These are phyloP conservation scores for Ceratina australensis DNA, from an alignment of 1,140 invertebrate species.

Conservation along the genomic window DNA sequence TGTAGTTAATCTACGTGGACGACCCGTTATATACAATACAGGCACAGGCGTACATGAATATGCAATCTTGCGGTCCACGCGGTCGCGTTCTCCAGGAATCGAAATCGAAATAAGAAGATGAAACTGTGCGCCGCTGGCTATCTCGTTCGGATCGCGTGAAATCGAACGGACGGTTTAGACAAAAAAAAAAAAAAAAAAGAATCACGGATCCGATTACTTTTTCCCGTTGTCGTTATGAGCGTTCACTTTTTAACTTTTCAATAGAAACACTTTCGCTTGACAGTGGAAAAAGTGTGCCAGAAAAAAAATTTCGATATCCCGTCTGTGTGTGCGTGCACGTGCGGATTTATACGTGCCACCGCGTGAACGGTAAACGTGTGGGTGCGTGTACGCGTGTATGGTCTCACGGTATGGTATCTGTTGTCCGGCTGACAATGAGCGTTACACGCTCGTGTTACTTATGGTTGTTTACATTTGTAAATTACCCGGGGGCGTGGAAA, in stretches of 20 bases:
- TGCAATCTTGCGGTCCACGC: conserved; percentile 27
- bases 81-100: conserved; percentile 33
- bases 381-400: not conserved
- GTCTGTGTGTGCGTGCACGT: not conserved
- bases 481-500: conserved; percentile 5
- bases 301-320: conserved; percentile 15
- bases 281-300: not conserved
- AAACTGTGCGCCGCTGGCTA: too few relatives aligned
- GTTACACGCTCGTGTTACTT: conserved; percentile 28
- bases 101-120: conserved; percentile 30
- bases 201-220: not conserved
- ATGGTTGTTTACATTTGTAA: conserved; percentile 40
- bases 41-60: conserved; percentile 28
- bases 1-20: conserved; percentile 30
- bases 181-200: conserved; percentile 1
- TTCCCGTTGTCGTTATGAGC: not conserved
- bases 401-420: not conserved
- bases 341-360: conserved; percentile 21
- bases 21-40: not conserved
- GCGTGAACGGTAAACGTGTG: too few relatives aligned
- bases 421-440: not conserved
- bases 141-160: not conserved
- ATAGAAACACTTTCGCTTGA: conserved; percentile 39
- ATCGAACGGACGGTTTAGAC: not conserved
- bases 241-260: not conserved